Percentiles rank a stretch among this genome's conserved stretches.
Evolutionary conservation across 1,140 invertebrate genomes (phyloP).

Genomic region (Neomicropteryx cornuta): DNA sequence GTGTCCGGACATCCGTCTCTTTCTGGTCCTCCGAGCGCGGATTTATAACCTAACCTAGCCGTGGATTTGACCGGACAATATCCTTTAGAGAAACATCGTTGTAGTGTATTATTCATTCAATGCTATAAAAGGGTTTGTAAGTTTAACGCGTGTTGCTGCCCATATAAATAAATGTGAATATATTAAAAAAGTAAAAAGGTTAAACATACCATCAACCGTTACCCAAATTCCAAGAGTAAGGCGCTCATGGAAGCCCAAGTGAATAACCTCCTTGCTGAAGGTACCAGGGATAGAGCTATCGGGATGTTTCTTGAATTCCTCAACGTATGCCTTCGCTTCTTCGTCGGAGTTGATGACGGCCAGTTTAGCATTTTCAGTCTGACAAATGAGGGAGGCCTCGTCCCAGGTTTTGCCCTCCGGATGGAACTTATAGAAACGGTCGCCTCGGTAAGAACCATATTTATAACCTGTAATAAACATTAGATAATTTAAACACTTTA

Average conservation of each 20-base stretch:
- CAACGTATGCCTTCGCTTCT: constrained; percentile 8
- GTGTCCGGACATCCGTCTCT: too few species aligned
- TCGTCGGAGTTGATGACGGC: constrained; percentile 12
- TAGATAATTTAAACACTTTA: too few species aligned
- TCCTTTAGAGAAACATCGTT: too few species aligned
- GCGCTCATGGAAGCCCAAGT: constrained; percentile 8
- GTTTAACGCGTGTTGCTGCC: too few species aligned
- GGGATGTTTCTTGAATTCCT: constrained; percentile 3
- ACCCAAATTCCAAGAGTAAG: constrained; percentile 2
- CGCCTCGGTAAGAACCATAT: too few species aligned
- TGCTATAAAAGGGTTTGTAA: too few species aligned
- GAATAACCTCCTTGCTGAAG: constrained; percentile 4
- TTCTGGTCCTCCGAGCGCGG: too few species aligned
- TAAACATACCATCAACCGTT: constrained; percentile 6
- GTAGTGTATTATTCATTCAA: too few species aligned
- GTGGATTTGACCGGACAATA: too few species aligned
- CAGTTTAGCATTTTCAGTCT: constrained; percentile 10
- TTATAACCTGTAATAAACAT: too few species aligned
- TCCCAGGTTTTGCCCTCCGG: constrained; percentile 7
- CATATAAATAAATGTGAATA: too few species aligned
- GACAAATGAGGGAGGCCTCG: constrained; percentile 9
- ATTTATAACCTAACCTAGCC: too few species aligned
- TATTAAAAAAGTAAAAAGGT: constrained; percentile 1
- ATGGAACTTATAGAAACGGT: constrained; percentile 15
- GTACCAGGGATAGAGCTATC: constrained; percentile 1